phyloP scores from a whole-genome alignment of 2,888 invertebrate genomes.

The Habrosyne pyritoides region DNA sequence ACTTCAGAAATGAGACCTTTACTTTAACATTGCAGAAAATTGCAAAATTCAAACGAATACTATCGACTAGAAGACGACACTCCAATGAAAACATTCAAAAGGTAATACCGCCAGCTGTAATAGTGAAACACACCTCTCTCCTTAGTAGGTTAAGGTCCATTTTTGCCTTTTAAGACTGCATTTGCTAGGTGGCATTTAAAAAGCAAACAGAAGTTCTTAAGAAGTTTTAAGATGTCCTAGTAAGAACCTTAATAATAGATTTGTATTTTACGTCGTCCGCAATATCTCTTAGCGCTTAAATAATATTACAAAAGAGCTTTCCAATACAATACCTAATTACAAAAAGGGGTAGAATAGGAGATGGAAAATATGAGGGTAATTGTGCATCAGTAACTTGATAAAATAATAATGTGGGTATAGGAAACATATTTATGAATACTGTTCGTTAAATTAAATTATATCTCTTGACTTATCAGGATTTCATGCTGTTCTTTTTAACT shows the following conservation, averaged over 20 bases:
- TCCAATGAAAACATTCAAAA: neutral
- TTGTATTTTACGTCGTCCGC: neutral
- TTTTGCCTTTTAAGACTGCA: neutral
- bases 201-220: constrained; percentile 9
- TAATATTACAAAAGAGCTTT: neutral
- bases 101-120: neutral
- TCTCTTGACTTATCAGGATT: no score
- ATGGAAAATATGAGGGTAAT: no score
- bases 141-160: neutral
- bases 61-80: neutral
- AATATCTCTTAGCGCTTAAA: neutral
- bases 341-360: no score
- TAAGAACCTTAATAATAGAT: neutral
- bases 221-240: constrained; percentile 4
- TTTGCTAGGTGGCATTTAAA: constrained; percentile 1
- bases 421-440: no score
- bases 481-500: no score
- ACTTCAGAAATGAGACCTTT: neutral
- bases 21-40: neutral
- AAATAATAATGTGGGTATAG: no score
- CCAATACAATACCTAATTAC: no score
- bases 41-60: constrained; percentile 1
- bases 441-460: no score
- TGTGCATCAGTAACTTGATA: no score
- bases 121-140: neutral